A percentile compares a stretch with the other conserved stretches of the same genome.
Evolutionary conservation across 2,888 invertebrate genomes (phyloP).

Genomic region (Drosophila trichaetosa): DNA sequence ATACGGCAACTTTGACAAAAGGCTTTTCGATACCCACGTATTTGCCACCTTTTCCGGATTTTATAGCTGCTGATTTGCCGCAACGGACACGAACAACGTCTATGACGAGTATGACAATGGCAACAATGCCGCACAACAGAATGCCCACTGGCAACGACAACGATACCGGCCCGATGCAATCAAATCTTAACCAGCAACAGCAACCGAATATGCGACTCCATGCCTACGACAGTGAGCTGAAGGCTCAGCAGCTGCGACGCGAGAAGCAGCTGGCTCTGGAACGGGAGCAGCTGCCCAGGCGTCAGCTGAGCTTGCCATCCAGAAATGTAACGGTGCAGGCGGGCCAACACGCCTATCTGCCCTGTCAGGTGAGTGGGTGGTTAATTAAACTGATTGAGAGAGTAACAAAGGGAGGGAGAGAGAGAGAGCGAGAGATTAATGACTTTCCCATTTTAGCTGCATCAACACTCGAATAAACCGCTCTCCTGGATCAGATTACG

Average conservation of each 20-base stretch:
- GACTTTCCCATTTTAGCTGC: conserved; percentile 68
- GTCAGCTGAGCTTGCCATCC: conserved; percentile 72
- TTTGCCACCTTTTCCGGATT: conserved; percentile 81
- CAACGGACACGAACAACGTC: conserved; percentile 31
- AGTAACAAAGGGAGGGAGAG: neutral
- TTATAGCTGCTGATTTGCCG: conserved; percentile 79
- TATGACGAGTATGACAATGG: conserved; percentile 12
- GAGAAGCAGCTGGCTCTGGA: conserved; percentile 74
- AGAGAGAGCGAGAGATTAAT: neutral
- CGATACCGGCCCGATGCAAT: conserved; percentile 14
- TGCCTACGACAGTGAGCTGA: conserved; percentile 74
- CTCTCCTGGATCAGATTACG: conserved; percentile 95
- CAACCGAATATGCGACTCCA: conserved; percentile 70
- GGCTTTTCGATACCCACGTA: conserved; percentile 83
- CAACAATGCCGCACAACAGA: conserved; percentile 37
- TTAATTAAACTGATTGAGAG: conserved; percentile 54
- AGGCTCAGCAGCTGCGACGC: conserved; percentile 62
- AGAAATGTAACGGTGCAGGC: conserved; percentile 95
- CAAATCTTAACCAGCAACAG: conserved; percentile 46
- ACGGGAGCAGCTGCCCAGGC: conserved; percentile 60
- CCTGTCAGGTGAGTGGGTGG: conserved; percentile 89
- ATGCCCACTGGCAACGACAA: conserved; percentile 16
- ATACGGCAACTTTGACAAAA: conserved; percentile 80
- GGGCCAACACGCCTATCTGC: conserved; percentile 95
- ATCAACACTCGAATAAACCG: conserved; percentile 87